Evolutionary conservation across 1,140 invertebrate species (phyloP).

Genomic region (Caenorhabditis briggsae): DNA sequence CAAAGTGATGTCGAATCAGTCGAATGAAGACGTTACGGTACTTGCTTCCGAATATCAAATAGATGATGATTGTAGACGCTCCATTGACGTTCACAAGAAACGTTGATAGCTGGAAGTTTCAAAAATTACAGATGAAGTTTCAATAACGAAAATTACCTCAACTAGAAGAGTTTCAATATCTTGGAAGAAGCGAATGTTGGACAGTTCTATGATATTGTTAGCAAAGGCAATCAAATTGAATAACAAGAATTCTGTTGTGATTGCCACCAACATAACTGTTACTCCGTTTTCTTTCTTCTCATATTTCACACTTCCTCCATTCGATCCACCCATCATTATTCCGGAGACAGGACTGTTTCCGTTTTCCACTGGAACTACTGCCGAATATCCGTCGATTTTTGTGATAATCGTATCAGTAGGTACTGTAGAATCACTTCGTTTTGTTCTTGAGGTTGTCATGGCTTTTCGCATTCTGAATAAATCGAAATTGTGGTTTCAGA

Average conservation of each 20-base stretch:
- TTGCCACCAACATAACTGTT: slow-evolving; percentile 64
- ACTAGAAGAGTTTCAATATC: slow-evolving; percentile 60
- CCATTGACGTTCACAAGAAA: slow-evolving; percentile 64
- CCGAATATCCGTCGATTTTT: slow-evolving; percentile 22
- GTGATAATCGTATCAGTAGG: slow-evolving; percentile 23
- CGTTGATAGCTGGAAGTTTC: slow-evolving; percentile 40
- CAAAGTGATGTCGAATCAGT: neutral
- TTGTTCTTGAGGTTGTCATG: slow-evolving; percentile 16
- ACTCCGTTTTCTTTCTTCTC: slow-evolving; percentile 52
- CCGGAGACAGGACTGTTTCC: neutral
- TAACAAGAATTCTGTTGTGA: slow-evolving; percentile 63
- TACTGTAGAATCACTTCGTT: slow-evolving; percentile 37
- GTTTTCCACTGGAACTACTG: slow-evolving; percentile 27
- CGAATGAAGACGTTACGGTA: slow-evolving; percentile 57
- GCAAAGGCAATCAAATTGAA: slow-evolving; percentile 66
- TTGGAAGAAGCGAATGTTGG: slow-evolving; percentile 26
- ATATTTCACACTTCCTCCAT: slow-evolving; percentile 28
- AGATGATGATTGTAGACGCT: slow-evolving; percentile 64
- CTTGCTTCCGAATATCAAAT: slow-evolving; percentile 63
- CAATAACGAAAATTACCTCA: slow-evolving; percentile 10
- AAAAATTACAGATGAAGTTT: neutral
- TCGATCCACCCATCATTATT: slow-evolving; percentile 11
- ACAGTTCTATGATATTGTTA: slow-evolving; percentile 65
- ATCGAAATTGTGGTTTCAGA: neutral
- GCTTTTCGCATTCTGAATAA: slow-evolving; percentile 39